Base-by-base conservation (phyloP, 2,797 vertebrate genomes). In the Chaetodon trifasciatus region DNA sequence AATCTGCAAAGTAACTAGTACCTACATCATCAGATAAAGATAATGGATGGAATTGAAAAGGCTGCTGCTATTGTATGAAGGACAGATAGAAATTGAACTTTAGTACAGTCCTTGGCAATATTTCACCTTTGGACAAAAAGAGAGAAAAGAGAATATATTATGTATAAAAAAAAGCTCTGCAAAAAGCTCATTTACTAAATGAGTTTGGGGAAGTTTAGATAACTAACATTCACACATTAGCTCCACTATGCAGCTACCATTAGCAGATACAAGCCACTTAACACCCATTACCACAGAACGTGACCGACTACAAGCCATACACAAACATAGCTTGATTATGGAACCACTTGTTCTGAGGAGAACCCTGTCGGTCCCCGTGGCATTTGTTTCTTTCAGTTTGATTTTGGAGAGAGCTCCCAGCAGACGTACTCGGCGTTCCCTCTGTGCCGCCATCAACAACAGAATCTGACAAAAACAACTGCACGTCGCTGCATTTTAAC, bases 401-500 rank as follows among this genome's bases (percentile, higher is more conserved):
- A 53, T 44, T 81, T 53, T 71, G 69, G 76, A 70, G 50, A 55
- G 39, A 65, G 16, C 53, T 79, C 69, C 55, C 58, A 21, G 40
- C 4, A 37, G 72, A 70, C 37, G 24, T 16, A n/a, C 28, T 53
- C 32, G 5, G 10, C 4, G 5, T 50, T 68, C 55, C 72, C 56
- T 39, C 70, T 28, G 13, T 23, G 61, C 55, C 24, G 49, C 69
- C 79, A 62, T 80, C 28, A 2, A 37, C 77, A 71, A 58, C 68
- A 65, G 3, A 56, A 78, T 74, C 63, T 78, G 83, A 79, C 79
- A 69, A 62, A 79, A 86, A 68, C 72, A 79, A 87, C 74, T 56
- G 65, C 64, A 35, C 40, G 70, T 74, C 73, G 23, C 75, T 62
- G 78, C 60, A 71, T 57, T 50, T 62, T 77, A 83, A 75, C 58